A percentile compares a stretch with the other conserved stretches of the same genome.
Evolutionary conservation across 2,113 vertebrate species (phyloP).

Genomic region (Anolis carolinensis): DNA sequence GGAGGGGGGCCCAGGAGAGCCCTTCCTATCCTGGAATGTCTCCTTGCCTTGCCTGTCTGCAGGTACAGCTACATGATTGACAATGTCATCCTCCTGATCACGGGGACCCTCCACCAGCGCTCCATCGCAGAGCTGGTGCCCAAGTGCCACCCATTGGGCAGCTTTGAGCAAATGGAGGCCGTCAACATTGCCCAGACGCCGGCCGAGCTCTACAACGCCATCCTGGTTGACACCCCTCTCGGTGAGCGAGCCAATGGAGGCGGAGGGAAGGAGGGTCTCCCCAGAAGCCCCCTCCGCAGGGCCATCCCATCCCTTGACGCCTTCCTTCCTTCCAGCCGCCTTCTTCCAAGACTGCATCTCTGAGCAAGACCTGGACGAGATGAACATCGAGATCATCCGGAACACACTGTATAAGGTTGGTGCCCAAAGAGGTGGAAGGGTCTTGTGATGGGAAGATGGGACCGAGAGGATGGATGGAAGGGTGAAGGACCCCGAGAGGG

Average conservation of each 20-base stretch:
- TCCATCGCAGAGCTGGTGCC: slow-evolving; percentile 95
- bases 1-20: too few species aligned
- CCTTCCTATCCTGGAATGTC: too few species aligned
- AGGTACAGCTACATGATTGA: slow-evolving; percentile 99
- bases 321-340: slow-evolving; percentile 81
- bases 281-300: too few species aligned
- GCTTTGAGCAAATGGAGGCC: slow-evolving; percentile 99
- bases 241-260: slow-evolving; percentile 80
- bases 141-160: slow-evolving; percentile 96
- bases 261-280: slow-evolving; percentile 69
- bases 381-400: slow-evolving; percentile 99
- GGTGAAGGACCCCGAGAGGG: neutral
- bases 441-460: neutral
- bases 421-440: neutral
- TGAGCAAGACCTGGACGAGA: slow-evolving; percentile 97
- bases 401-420: slow-evolving; percentile 97
- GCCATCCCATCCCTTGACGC: slow-evolving; percentile 12
- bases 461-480: neutral
- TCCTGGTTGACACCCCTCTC: slow-evolving; percentile 96
- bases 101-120: slow-evolving; percentile 95
- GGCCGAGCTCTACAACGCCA: slow-evolving; percentile 96
- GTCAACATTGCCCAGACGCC: slow-evolving; percentile 99
- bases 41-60: neutral
- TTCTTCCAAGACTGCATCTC: slow-evolving; percentile 99
- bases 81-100: slow-evolving; percentile 97